These are phyloP conservation scores for Drosophila kanapiae DNA, from an alignment of 1,140 invertebrate genomes.

Conservation along the genomic window DNA sequence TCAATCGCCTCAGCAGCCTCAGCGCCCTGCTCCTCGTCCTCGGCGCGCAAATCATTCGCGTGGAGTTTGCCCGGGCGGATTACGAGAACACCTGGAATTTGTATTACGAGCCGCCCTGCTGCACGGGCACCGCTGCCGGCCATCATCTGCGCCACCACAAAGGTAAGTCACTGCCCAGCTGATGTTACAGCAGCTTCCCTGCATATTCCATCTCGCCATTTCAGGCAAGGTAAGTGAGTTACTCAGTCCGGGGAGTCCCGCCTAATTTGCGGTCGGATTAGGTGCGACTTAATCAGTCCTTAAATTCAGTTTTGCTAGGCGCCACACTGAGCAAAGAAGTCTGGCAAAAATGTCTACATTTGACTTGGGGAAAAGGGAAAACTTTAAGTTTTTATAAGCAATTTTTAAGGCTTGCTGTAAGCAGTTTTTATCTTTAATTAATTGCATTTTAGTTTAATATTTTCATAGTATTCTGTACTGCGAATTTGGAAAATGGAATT, in stretches of 20 bases:
- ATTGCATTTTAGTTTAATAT: too few species aligned
- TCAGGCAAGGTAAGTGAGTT: conserved; percentile 38
- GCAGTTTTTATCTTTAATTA: too few species aligned
- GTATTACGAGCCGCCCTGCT: conserved; percentile 88
- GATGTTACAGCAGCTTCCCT: background rate
- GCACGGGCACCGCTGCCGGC: conserved; percentile 85
- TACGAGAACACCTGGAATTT: conserved; percentile 88
- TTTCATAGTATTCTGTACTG: too few species aligned
- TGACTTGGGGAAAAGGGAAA: too few species aligned
- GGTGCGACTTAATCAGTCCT: conserved; percentile 16
- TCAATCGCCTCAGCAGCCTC: conserved; percentile 45
- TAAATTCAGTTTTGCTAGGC: conserved; percentile 24
- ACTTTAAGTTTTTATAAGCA: rapidly evolving
- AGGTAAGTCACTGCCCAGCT: conserved; percentile 85
- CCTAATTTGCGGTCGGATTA: conserved; percentile 43
- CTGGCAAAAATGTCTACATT: background rate
- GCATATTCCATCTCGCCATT: conserved; percentile 17
- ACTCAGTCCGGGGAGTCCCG: conserved; percentile 3
- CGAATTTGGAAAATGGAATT: too few species aligned
- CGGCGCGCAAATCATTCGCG: conserved; percentile 64
- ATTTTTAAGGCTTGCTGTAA: background rate
- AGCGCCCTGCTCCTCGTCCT: conserved; percentile 61
- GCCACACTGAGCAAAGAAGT: background rate
- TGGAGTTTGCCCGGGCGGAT: conserved; percentile 83
- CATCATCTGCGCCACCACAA: conserved; percentile 87